These are phyloP conservation scores for Mycteria americana DNA, from an alignment of 2,797 vertebrate species.

Conservation along the genomic window DNA sequence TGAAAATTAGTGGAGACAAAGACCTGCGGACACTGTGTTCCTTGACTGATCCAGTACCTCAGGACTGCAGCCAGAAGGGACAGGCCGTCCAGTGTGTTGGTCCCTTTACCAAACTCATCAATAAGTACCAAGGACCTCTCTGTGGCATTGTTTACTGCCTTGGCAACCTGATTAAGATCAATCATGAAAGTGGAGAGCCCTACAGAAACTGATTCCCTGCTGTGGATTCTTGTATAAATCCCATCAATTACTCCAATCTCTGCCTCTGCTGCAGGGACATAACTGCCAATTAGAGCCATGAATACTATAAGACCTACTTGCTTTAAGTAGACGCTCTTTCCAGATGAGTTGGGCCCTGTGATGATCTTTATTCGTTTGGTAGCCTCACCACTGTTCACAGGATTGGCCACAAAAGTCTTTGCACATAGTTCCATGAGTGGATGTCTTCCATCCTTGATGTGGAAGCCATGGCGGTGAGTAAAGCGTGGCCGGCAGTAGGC, in stretches of 20 bases:
- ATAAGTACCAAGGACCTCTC: constrained; percentile 91
- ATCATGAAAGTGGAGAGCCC: constrained; percentile 98
- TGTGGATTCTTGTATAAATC: constrained; percentile 94
- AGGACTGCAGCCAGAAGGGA: constrained; percentile 90
- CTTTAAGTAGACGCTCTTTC: constrained; percentile 96
- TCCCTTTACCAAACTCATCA: constrained; percentile 99
- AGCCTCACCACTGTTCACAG: constrained; percentile 79
- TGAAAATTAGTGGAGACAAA: constrained; percentile 95
- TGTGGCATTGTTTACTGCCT: constrained; percentile 89
- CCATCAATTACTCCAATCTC: constrained; percentile 90
- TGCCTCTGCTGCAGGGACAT: constrained; percentile 90
- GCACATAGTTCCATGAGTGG: constrained; percentile 92
- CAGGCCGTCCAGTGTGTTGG: constrained; percentile 93
- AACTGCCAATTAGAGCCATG: constrained; percentile 95
- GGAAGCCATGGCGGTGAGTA: constrained; percentile 75
- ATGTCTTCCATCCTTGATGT: constrained; percentile 90
- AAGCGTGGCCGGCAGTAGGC: constrained; percentile 86
- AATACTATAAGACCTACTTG: constrained; percentile 95
- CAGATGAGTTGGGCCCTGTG: constrained; percentile 96
- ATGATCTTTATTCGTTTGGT: constrained; percentile 88
- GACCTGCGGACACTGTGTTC: constrained; percentile 83
- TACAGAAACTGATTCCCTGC: constrained; percentile 92
- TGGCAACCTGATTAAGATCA: constrained; percentile 95
- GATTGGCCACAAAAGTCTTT: constrained; percentile 90
- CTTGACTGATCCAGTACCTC: constrained; percentile 85